Base-by-base conservation (phyloP, 35 echinoderm and acorn worm species). In the Heliocidaris erythrogramma region DNA sequence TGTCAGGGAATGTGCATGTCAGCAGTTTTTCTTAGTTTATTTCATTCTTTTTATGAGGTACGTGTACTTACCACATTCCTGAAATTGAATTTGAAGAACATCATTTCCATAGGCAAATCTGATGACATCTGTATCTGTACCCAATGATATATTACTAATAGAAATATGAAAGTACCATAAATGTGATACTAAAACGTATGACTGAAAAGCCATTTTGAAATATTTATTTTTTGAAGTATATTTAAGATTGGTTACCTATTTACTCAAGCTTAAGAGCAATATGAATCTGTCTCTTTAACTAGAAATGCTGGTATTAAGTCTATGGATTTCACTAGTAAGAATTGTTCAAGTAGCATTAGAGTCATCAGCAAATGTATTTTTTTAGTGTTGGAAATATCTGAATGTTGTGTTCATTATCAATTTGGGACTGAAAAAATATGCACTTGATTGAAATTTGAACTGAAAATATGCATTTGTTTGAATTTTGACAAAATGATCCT, bases 11-110 rank as follows among this genome's bases (percentile, higher is more conserved):
- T 78, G 65, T 78, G 21, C 18, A 78, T 78, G 65, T 78, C 27
- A 78, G 65, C 18, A 7, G 59, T 60, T 27, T 78, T n/a, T 78
- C 27, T 78, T 71, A 27, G 21, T 18, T 8, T 78, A 18, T 27
- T 21, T 78, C 27, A 27, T 14, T 60, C 18, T 60, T 78, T 21
- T 89, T 32, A 30, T 48, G 47, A 89, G 87, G 31, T 89, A 89
- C 30, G 32, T 89, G 87, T 89, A 89, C 87, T 89, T 48, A 89
- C 24, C 87, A 47, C 87, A 89, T 89, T 89, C 87, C 87, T 32
- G 31, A 48, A 89, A 47, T 89, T 78, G 65, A 78, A 78, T 78
- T 42, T 14, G 52, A 56, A 56, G 65, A 42, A n/a, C 65, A 78
- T 78, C 65, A 78, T 78, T 78, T 78, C 65, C 65, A 18, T n/a